Conservation (phyloP, 1,140 invertebrate genomes). For the Acromyrmex echinatior region DNA sequence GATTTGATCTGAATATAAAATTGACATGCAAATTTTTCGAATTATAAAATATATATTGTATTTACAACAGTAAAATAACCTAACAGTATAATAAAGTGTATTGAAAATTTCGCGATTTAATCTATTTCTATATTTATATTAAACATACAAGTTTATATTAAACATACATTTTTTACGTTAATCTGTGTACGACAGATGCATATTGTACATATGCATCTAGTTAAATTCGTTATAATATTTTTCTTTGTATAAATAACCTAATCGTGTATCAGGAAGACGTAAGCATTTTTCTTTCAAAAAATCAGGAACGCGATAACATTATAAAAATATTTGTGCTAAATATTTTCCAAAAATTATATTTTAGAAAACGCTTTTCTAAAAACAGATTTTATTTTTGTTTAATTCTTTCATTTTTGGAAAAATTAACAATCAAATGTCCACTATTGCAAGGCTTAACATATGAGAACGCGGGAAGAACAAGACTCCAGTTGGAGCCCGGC, state of each 20-base stretch:
- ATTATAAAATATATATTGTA: too few species aligned
- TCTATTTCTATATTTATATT: too few species aligned
- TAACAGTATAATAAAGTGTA: too few species aligned
- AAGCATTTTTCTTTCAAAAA: not conserved
- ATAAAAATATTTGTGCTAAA: not conserved
- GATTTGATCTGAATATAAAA: too few species aligned
- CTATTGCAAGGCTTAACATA: conserved; percentile 34
- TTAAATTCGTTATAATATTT: not conserved
- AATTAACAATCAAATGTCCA: conserved; percentile 12
- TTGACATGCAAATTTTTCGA: too few species aligned
- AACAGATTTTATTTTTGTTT: not conserved
- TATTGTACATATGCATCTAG: too few species aligned
- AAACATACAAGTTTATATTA: too few species aligned
- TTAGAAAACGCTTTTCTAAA: not conserved
- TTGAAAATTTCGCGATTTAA: too few species aligned
- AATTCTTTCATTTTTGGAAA: not conserved
- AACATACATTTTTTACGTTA: too few species aligned
- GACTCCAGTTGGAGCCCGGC: conserved; percentile 5
- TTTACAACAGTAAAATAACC: too few species aligned
- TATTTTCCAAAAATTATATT: not conserved
- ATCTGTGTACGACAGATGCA: too few species aligned
- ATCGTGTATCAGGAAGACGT: not conserved
- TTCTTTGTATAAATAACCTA: not conserved
- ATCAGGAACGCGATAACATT: not conserved
- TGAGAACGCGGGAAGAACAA: not conserved